Evolutionary conservation across 53 echinoderm and acorn worm species (phyloP).

Genomic region (Paracentrotus lividus): DNA sequence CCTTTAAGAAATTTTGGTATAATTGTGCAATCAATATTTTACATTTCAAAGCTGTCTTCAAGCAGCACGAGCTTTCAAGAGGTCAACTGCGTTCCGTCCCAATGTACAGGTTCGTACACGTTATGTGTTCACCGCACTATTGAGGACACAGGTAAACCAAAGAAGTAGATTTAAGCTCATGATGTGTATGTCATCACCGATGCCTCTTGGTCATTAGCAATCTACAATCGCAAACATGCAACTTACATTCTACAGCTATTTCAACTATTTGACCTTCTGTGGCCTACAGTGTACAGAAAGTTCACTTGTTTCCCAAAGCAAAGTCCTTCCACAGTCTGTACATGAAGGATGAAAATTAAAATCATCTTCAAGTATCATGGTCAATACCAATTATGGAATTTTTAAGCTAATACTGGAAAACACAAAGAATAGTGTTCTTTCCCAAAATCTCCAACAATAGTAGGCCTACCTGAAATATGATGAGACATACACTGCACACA

Average conservation of each 20-base stretch:
- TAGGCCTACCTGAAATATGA: too few relatives aligned
- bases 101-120: too few relatives aligned
- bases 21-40: too few relatives aligned
- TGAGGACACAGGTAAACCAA: background rate
- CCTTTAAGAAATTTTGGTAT: too few relatives aligned
- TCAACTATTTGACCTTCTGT: conserved; percentile 47
- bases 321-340: background rate
- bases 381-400: too few relatives aligned
- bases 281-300: background rate
- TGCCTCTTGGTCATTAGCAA: conserved; percentile 13
- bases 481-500: too few relatives aligned
- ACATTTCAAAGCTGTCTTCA: too few relatives aligned
- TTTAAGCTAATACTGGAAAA: too few relatives aligned
- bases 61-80: background rate
- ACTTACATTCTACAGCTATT: conserved; percentile 51
- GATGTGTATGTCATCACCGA: conserved; percentile 42
- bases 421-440: too few relatives aligned
- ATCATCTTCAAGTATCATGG: too few relatives aligned
- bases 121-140: background rate
- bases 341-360: too few relatives aligned
- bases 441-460: too few relatives aligned
- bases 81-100: background rate
- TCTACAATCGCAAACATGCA: conserved; percentile 52
- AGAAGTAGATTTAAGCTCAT: background rate
- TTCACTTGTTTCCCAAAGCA: conserved; percentile 15